Percentiles rank a stretch among this genome's conserved stretches.
Evolutionary conservation across 2,113 vertebrate species (phyloP).

Genomic region (Macroglossus sobrinus): DNA sequence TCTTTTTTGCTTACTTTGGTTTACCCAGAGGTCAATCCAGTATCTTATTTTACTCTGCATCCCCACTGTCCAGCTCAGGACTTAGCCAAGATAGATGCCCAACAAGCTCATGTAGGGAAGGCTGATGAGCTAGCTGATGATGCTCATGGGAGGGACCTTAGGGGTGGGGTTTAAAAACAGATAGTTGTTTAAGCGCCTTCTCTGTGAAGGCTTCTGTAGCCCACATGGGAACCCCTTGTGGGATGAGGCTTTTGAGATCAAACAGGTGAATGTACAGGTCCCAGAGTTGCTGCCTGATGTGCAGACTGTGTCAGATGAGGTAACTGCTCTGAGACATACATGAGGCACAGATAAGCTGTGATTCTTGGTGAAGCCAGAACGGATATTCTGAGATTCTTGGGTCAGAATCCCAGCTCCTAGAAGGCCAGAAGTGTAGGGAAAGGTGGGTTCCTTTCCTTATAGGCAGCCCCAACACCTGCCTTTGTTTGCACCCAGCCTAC

Average conservation of each 20-base stretch:
- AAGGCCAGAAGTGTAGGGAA: no score
- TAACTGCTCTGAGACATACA: neutral
- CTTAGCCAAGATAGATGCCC: neutral
- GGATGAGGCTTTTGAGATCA: neutral
- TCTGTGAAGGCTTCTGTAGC: neutral
- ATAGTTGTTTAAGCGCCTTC: neutral
- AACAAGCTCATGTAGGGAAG: neutral
- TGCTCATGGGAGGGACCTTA: neutral
- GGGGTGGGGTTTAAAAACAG: neutral
- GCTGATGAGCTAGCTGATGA: neutral
- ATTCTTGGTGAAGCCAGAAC: neutral
- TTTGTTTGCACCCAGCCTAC: neutral
- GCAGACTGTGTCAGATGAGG: neutral
- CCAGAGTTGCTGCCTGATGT: neutral
- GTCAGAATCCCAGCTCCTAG: neutral
- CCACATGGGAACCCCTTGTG: neutral
- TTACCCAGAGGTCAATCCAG: neutral
- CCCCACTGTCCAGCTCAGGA: neutral
- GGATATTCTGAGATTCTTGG: neutral
- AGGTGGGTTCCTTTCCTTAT: neutral
- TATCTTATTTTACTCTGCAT: neutral
- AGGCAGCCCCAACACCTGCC: neutral
- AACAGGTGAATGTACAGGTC: neutral
- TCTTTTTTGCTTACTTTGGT: slow-evolving; percentile 4
- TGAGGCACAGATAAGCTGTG: neutral